phyloP scores from a whole-genome alignment of 1,140 invertebrate genomes.

The Drosophila sturtevanti region DNA sequence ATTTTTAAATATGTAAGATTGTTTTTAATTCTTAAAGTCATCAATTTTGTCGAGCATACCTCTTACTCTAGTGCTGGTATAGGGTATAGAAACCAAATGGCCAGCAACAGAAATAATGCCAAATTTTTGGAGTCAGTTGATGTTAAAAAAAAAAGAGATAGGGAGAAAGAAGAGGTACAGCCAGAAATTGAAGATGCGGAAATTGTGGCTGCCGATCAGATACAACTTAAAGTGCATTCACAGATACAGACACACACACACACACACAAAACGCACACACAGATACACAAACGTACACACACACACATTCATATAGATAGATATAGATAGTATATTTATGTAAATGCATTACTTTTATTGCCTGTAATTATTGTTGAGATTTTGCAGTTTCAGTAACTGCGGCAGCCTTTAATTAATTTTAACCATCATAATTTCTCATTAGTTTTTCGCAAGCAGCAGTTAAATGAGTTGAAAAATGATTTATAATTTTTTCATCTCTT shows the following conservation, averaged over 20 bases:
- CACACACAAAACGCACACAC: background rate
- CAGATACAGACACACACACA: background rate
- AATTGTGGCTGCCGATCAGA: constrained; percentile 11
- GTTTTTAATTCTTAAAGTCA: no score
- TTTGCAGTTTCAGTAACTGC: constrained; percentile 14
- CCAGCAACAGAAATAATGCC: constrained; percentile 8
- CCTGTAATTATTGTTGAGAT: constrained; percentile 15
- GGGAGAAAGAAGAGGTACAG: background rate
- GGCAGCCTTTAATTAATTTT: constrained; percentile 69
- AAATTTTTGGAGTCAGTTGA: constrained; percentile 7
- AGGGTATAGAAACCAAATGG: background rate
- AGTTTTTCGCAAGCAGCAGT: constrained; percentile 53
- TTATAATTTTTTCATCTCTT: constrained; percentile 45
- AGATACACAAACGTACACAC: background rate
- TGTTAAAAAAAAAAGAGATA: background rate
- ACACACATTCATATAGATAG: background rate
- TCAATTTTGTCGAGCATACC: background rate
- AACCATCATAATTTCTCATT: constrained; percentile 67
- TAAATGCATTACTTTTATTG: constrained; percentile 60
- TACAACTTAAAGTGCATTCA: background rate
- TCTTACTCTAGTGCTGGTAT: background rate
- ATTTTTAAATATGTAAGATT: no score
- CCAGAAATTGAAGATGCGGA: background rate
- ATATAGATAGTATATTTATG: constrained; percentile 29
- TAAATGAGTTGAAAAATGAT: constrained; percentile 77